Conservation (phyloP, 92 coral and sea anemone genomes). For the Palythoa grandis region DNA sequence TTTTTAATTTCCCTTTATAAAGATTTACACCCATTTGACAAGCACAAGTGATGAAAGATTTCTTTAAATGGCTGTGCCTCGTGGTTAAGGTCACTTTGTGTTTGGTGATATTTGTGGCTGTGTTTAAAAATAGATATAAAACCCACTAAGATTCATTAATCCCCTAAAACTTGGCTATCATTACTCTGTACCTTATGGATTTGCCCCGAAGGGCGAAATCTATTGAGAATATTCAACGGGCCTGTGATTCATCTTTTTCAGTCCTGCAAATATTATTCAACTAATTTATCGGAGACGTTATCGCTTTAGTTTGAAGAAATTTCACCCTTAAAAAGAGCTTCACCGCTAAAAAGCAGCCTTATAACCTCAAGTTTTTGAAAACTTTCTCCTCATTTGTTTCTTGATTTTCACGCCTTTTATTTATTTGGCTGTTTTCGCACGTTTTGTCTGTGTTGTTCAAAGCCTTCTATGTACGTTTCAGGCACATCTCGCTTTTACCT, state of each 20-base stretch:
- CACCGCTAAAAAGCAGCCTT: background rate
- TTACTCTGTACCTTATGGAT: too few species aligned
- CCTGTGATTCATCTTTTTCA: background rate
- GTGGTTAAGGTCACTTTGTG: conserved; percentile 4
- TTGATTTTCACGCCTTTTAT: conserved; percentile 4
- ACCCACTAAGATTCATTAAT: background rate
- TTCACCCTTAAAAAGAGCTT: background rate
- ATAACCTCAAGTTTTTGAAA: background rate
- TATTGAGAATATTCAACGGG: too few species aligned
- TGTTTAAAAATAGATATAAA: background rate
- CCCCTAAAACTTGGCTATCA: too few species aligned
- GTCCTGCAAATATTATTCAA: background rate
- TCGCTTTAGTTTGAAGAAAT: background rate
- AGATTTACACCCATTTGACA: background rate
- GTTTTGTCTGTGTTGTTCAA: background rate
- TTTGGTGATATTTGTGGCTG: background rate
- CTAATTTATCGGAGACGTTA: background rate
- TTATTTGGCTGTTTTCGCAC: conserved; percentile 11
- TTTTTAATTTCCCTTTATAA: background rate
- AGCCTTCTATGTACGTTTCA: background rate
- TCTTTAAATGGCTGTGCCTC: background rate
- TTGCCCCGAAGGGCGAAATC: too few species aligned
- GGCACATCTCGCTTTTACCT: background rate
- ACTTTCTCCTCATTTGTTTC: background rate
- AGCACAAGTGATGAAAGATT: conserved; percentile 5